Base-by-base conservation (phyloP, 2,888 invertebrate genomes). In the Ditylenchus weischeri region DNA sequence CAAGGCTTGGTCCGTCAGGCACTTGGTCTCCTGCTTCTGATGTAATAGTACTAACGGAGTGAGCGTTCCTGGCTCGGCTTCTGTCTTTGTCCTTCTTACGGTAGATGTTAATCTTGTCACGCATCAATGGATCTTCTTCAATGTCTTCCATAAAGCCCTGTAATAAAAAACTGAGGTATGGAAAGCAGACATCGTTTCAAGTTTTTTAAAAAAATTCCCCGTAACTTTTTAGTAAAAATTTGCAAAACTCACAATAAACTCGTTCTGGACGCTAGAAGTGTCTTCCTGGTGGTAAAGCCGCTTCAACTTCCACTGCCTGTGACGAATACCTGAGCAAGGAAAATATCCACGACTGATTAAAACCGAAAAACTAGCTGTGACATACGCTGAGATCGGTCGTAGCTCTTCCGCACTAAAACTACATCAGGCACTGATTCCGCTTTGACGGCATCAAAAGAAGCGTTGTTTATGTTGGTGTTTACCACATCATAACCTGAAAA, bases 81-180 rank as follows among this genome's bases (percentile, higher is more conserved):
- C 50, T 58, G 51, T 67, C 50, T 48, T 59, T 69, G 67, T 70
- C 23, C 57, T 64, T 11, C 43, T 75, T 71, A 74, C 84, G 84
- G 85, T 92, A 98, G 72, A 98, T 94, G 84, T 95, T 95, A 62
- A 98, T 88, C 83, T 93, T 90, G 83, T 92, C 90, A 66, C 98
- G 88, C 81, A 91, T 88, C 18, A 89, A 88, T 5, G 89, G 89
- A 85, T 98, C 94, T 84, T 98, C 96, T 84, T 98, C 98, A 73
- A 98, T 86, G 83, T 98, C 98, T 78, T 96, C 93, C 85, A 96
- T 86, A 86, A 98, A 98, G 77, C 66, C 64, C 70, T 73, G 36
- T 35, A 75, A 13, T 11, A 54, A 11, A 54, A 10, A 23, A 13
- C 19, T 49, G 19, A 19, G 15, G 7, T 43, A 13, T 13, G 43